Percentiles rank a stretch among this genome's conserved stretches.
Evolutionary conservation across 2,113 vertebrate genomes (phyloP).

Genomic region (Menidia beryllina): DNA sequence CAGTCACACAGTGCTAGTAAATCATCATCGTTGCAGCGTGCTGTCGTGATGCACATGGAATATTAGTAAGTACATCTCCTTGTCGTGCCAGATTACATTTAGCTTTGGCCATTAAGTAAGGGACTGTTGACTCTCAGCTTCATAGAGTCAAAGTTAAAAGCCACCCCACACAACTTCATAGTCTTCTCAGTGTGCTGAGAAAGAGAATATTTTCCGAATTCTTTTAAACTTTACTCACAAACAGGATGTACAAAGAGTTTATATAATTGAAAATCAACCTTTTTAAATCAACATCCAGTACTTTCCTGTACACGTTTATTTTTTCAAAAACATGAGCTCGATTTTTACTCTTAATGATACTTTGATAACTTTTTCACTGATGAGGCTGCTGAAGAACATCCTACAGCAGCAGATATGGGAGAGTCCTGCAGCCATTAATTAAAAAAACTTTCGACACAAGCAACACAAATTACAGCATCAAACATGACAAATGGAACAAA

Average conservation of each 20-base stretch:
- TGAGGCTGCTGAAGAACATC: no score
- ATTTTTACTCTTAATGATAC: no score
- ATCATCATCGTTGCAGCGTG: constrained; percentile 30
- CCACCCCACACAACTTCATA: neutral
- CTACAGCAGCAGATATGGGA: no score
- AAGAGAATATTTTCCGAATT: neutral
- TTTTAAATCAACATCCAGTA: neutral
- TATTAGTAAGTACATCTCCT: constrained; percentile 43
- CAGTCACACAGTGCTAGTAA: constrained; percentile 35
- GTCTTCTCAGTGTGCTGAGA: no score
- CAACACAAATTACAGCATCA: neutral
- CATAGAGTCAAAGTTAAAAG: neutral
- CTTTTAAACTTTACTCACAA: neutral
- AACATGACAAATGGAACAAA: neutral
- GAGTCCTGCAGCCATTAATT: no score
- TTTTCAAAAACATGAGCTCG: no score
- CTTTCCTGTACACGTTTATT: no score
- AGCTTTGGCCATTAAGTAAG: constrained; percentile 27
- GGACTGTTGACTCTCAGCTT: neutral
- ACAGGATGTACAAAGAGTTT: no score
- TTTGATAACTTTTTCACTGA: no score
- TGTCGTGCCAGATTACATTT: constrained; percentile 29
- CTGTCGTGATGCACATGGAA: constrained; percentile 38
- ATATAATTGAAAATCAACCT: neutral
- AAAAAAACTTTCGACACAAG: no score